Evolutionary conservation across 1,140 invertebrate species (phyloP).

Genomic region (Epicauta chinensis): DNA sequence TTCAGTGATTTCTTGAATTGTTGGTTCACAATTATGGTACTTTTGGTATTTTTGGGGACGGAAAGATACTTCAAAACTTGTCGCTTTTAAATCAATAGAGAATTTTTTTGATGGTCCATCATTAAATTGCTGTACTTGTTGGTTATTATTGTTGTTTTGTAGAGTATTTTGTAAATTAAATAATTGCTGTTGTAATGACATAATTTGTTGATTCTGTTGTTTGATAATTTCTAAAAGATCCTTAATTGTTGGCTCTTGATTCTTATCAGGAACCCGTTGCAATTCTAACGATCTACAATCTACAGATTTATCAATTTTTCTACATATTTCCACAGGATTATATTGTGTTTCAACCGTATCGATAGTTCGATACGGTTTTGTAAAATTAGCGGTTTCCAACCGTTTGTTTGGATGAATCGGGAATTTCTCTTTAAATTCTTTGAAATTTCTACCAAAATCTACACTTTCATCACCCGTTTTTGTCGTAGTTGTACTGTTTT

Average conservation of each 20-base stretch:
- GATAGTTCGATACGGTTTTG: background rate
- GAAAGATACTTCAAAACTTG: slow-evolving; percentile 61
- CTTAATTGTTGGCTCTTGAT: slow-evolving; percentile 46
- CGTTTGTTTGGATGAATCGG: too few relatives aligned
- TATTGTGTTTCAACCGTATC: background rate
- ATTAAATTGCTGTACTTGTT: background rate
- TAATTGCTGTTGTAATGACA: slow-evolving; percentile 48
- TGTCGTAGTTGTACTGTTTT: background rate
- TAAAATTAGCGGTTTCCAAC: background rate
- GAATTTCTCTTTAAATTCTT: slow-evolving; percentile 15
- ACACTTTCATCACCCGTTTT: background rate
- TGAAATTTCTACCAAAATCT: slow-evolving; percentile 18
- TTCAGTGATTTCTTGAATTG: slow-evolving; percentile 32
- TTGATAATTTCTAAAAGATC: slow-evolving; percentile 53
- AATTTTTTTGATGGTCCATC: slow-evolving; percentile 50
- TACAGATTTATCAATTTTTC: background rate
- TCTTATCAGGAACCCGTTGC: background rate
- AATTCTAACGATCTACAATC: background rate
- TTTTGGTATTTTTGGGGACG: slow-evolving; percentile 40
- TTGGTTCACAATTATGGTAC: slow-evolving; percentile 16
- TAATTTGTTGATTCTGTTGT: slow-evolving; percentile 51
- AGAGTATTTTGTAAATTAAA: slow-evolving; percentile 5
- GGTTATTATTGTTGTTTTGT: background rate
- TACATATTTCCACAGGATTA: background rate
- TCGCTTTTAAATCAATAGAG: slow-evolving; percentile 60